These are phyloP conservation scores for Triplophysa siluroides DNA, from an alignment of 2,113 vertebrate genomes.

Conservation along the genomic window DNA sequence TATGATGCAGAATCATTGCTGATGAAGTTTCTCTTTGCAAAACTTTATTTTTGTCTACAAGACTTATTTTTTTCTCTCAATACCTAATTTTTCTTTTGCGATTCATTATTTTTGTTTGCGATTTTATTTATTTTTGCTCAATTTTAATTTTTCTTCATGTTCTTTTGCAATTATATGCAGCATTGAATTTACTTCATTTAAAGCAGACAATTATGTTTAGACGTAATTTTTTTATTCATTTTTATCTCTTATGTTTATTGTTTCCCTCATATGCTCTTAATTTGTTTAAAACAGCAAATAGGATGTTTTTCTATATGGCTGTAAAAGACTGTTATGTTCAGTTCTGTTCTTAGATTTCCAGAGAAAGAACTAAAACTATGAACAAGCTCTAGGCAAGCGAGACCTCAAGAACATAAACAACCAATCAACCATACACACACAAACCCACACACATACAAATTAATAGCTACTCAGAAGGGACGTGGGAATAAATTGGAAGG, in stretches of 20 bases:
- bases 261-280: background rate
- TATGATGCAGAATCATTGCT: too few species aligned
- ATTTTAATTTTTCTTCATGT: too few species aligned
- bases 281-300: background rate
- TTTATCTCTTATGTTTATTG: background rate
- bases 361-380: background rate
- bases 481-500: background rate
- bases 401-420: slow-evolving; percentile 14
- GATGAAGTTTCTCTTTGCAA: too few species aligned
- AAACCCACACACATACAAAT: slow-evolving; percentile 1
- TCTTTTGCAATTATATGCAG: too few species aligned
- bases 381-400: background rate
- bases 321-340: background rate
- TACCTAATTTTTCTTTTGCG: too few species aligned
- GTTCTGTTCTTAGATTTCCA: background rate
- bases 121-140: too few species aligned
- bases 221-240: background rate
- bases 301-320: background rate
- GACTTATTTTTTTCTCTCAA: too few species aligned
- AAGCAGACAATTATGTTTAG: too few species aligned
- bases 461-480: background rate
- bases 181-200: too few species aligned
- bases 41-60: too few species aligned
- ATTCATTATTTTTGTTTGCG: too few species aligned
- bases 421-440: slow-evolving; percentile 11